phyloP scores from a whole-genome alignment of 2,797 vertebrate genomes.

The Helarctos malayanus region DNA sequence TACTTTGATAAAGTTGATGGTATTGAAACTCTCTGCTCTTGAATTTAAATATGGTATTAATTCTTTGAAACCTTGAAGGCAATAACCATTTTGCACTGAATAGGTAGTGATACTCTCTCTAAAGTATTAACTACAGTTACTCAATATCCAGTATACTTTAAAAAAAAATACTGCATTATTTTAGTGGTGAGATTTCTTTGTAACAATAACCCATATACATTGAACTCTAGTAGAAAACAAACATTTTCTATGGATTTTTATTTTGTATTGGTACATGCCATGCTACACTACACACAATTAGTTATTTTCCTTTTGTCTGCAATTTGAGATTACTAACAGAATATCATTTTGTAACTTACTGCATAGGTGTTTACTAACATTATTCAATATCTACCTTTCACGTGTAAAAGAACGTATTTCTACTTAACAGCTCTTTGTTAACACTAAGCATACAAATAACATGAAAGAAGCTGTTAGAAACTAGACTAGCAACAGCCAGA shows the following conservation, averaged over 20 bases:
- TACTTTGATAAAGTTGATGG: slow-evolving; percentile 30
- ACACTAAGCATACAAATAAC: background rate
- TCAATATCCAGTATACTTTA: background rate
- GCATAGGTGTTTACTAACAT: background rate
- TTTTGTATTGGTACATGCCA: background rate
- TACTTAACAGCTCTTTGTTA: background rate
- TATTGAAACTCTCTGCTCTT: background rate
- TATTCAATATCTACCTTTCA: background rate
- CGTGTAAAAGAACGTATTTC: background rate
- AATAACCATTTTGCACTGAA: background rate
- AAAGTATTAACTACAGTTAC: background rate
- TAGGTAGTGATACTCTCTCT: background rate
- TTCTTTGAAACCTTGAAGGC: background rate
- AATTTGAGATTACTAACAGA: background rate
- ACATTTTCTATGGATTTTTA: background rate
- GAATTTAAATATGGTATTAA: slow-evolving; percentile 6
- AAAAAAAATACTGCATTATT: background rate
- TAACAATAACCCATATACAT: background rate
- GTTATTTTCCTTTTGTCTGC: background rate
- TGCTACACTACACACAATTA: background rate
- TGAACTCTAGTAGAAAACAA: background rate
- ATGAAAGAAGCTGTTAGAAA: background rate
- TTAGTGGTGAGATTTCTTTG: background rate
- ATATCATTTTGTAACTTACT: background rate
- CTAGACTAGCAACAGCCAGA: background rate